Base-by-base conservation (phyloP, 2,797 vertebrate species). In the Pelodytes ibericus region DNA sequence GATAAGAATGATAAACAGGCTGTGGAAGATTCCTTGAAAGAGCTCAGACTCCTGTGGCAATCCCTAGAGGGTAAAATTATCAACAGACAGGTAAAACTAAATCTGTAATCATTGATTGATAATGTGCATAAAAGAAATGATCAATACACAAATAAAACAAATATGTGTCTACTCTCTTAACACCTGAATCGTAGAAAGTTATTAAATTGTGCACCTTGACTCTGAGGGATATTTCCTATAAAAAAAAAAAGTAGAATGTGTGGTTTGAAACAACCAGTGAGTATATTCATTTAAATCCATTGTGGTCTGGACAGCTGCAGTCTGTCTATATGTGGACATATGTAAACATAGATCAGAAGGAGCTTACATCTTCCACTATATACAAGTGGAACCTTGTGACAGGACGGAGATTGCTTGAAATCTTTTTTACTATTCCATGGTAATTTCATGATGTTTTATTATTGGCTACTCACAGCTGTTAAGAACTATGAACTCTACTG, bases 41-140 rank as follows among this genome's bases (percentile, higher is more conserved):
- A 99, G 78, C 93, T 99, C 56, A 97, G 92, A 82, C 89, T 95
- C 81, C 85, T 98, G 41, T 99, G 97, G 96, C 90, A 93, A 58
- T 95, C 88, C 83, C 87, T 99, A 81, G 97, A 98, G 29, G 94
- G 96, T 81, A 96, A 96, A 87, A 95, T 97, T 41, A 94, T 99
- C 88, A 92, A 92, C 83, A 91, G 98, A 85, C 97, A 99, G 94
- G 97, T 99, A 82, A 88, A 81, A 53, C 39, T 15, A 20, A 11
- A 25, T 65, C n/a, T 18, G 31, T 72, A 26, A 39, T 61, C 36
- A 11, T 7, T 33, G 68, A 72, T 5, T 29, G 31, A 66, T 60
- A 3, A 71, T 29, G 25, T 71, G n/a, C 29, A 41, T 20, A 44
- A 25, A 10, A 39, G 18, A 67, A 11, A 56, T 25, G n/a, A 73